Percentiles rank a stretch among this genome's conserved stretches.
Conservation (phyloP, 2,797 vertebrate genomes). For the Sebastes hubbsi region DNA sequence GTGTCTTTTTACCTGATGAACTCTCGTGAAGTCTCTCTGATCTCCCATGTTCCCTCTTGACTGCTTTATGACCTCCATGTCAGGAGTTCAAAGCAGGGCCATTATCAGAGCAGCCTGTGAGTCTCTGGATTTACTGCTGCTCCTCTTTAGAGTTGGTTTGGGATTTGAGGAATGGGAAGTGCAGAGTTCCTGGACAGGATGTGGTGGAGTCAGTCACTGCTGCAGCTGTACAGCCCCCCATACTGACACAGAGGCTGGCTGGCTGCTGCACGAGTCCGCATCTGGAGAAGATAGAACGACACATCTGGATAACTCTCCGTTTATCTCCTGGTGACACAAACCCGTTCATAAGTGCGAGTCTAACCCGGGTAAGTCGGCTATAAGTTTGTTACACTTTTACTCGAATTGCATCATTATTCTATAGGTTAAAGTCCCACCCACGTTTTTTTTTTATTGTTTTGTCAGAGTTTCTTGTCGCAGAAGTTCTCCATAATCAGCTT, state of each 20-base stretch:
- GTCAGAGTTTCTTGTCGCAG: not conserved
- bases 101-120: not conserved
- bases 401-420: not conserved
- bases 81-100: slow-evolving; percentile 41
- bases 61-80: slow-evolving; percentile 18
- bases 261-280: slow-evolving; percentile 27
- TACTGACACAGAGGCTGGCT: slow-evolving; percentile 8
- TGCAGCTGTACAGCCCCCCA: slow-evolving; percentile 20
- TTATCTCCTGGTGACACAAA: not conserved
- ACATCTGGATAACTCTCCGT: slow-evolving; percentile 32
- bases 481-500: not conserved
- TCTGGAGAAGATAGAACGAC: slow-evolving; percentile 28
- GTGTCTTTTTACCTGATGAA: not conserved
- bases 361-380: slow-evolving; percentile 37
- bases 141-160: slow-evolving; percentile 8
- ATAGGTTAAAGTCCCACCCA: not conserved
- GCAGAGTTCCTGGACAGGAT: slow-evolving; percentile 72
- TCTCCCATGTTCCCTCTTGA: not conserved
- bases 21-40: not conserved
- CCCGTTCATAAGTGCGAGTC: not conserved
- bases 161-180: slow-evolving; percentile 75
- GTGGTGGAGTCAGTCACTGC: slow-evolving; percentile 68
- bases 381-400: not conserved
- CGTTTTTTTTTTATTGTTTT: not conserved
- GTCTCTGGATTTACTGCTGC: not conserved